Percentiles rank a stretch among this genome's conserved stretches.
Evolutionary conservation across 1,140 invertebrate genomes (phyloP).

Genomic region (Cotesia typhae): DNA sequence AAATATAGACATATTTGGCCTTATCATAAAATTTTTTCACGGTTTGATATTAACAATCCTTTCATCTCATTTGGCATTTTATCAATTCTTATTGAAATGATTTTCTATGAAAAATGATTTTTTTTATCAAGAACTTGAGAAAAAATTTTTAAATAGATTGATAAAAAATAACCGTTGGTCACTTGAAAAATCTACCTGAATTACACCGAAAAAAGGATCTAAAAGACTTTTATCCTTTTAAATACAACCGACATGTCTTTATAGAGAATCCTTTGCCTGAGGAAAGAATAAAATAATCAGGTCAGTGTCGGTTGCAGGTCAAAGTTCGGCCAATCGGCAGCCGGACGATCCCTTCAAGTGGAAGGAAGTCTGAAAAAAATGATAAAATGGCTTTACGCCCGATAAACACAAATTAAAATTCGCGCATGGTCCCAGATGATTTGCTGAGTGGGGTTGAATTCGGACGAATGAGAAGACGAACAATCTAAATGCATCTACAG

Average conservation of each 20-base stretch:
- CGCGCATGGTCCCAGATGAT: neutral
- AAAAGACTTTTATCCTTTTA: constrained; percentile 22
- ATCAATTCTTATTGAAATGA: too few species aligned
- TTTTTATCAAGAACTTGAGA: constrained; percentile 1
- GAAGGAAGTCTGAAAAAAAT: constrained; percentile 29
- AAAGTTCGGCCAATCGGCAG: constrained; percentile 25
- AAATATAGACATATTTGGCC: too few species aligned
- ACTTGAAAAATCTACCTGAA: constrained; percentile 23
- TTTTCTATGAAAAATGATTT: neutral
- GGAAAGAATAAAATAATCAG: constrained; percentile 43
- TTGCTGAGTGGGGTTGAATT: constrained; percentile 2
- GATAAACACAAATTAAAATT: constrained; percentile 37
- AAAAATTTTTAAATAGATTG: neutral
- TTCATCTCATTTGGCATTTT: too few species aligned
- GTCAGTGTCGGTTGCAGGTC: constrained; percentile 39
- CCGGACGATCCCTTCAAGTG: constrained; percentile 1
- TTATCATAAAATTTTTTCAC: too few species aligned
- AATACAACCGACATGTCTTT: constrained; percentile 9
- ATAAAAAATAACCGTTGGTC: constrained; percentile 25
- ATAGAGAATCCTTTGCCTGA: constrained; percentile 35
- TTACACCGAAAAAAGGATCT: constrained; percentile 8
- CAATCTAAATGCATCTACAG: neutral
- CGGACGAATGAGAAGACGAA: constrained; percentile 14
- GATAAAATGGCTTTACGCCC: constrained; percentile 41
- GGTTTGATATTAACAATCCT: too few species aligned